These are phyloP conservation scores for Phymorhynchus buccinoides DNA, from an alignment of 1,140 invertebrate species.

Conservation along the genomic window DNA sequence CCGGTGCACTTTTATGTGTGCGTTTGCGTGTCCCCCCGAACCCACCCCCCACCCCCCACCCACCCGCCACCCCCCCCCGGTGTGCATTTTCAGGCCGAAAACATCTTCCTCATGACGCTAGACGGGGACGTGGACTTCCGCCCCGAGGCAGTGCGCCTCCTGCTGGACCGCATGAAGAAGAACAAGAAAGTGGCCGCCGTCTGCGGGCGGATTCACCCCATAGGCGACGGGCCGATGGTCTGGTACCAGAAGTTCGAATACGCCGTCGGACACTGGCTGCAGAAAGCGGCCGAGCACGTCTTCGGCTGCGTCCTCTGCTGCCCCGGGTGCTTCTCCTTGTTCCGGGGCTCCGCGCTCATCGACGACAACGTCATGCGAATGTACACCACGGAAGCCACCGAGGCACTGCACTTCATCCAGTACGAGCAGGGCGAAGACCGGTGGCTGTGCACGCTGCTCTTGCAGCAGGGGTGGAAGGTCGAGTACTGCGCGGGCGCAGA, in stretches of 20 bases:
- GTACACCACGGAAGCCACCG: slow-evolving; percentile 59
- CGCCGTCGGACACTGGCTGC: slow-evolving; percentile 79
- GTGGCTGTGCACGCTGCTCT: slow-evolving; percentile 79
- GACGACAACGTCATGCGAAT: slow-evolving; percentile 66
- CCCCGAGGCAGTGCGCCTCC: slow-evolving; percentile 75
- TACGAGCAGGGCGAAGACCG: slow-evolving; percentile 62
- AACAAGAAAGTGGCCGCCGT: slow-evolving; percentile 77
- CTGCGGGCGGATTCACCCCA: slow-evolving; percentile 78
- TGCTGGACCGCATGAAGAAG: slow-evolving; percentile 77
- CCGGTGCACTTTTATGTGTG: too few relatives aligned
- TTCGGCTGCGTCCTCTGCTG: slow-evolving; percentile 79
- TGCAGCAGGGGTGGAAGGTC: slow-evolving; percentile 80
- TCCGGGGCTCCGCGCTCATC: slow-evolving; percentile 60
- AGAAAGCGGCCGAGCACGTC: slow-evolving; percentile 80
- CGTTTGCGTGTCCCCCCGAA: too few relatives aligned
- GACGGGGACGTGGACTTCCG: slow-evolving; percentile 81
- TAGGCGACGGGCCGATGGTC: slow-evolving; percentile 78
- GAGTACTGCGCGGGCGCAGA: slow-evolving; percentile 81
- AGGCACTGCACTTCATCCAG: slow-evolving; percentile 62
- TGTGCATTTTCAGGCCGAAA: slow-evolving; percentile 81
- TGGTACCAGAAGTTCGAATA: slow-evolving; percentile 81
- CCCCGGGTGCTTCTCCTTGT: slow-evolving; percentile 63
- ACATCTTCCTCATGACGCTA: slow-evolving; percentile 94
- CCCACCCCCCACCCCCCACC: too few relatives aligned
- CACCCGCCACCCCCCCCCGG: too few relatives aligned